Evolutionary conservation across 2,797 vertebrate genomes (phyloP).

Genomic region (Nannoperca australis): DNA sequence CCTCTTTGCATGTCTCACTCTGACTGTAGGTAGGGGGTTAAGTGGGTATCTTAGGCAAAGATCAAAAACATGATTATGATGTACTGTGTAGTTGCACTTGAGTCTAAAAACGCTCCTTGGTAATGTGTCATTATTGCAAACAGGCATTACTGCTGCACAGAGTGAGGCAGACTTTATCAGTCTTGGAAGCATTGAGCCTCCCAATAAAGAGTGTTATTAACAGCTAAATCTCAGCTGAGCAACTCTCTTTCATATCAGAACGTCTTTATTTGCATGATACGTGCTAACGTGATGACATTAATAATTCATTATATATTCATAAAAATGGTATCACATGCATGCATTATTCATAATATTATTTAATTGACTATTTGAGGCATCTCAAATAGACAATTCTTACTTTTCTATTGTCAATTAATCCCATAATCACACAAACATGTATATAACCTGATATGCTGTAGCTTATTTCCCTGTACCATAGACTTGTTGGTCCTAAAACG

Average conservation of each 20-base stretch:
- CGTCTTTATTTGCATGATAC: slow-evolving; percentile 1
- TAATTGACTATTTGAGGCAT: neutral
- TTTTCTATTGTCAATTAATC: neutral
- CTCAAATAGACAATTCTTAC: neutral
- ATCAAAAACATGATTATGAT: slow-evolving; percentile 66
- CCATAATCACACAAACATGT: neutral
- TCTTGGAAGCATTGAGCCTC: slow-evolving; percentile 19
- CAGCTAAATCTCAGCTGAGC: slow-evolving; percentile 7
- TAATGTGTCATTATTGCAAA: slow-evolving; percentile 44
- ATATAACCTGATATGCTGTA: no score
- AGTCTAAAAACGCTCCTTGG: slow-evolving; percentile 27
- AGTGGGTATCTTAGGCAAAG: slow-evolving; percentile 57
- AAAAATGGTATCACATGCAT: neutral
- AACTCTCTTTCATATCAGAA: neutral
- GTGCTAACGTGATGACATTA: neutral
- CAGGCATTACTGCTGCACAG: slow-evolving; percentile 16
- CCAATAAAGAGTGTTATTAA: slow-evolving; percentile 1
- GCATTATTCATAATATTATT: neutral
- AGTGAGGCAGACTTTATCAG: slow-evolving; percentile 1
- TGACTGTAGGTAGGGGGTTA: slow-evolving; percentile 45
- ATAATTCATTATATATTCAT: neutral
- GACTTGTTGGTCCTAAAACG: neutral
- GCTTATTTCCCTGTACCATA: neutral
- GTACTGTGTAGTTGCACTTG: slow-evolving; percentile 42
- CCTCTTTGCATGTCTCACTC: slow-evolving; percentile 49